Conservation (phyloP, 1,140 invertebrate species). For the Trypoxylus dichotomus region DNA sequence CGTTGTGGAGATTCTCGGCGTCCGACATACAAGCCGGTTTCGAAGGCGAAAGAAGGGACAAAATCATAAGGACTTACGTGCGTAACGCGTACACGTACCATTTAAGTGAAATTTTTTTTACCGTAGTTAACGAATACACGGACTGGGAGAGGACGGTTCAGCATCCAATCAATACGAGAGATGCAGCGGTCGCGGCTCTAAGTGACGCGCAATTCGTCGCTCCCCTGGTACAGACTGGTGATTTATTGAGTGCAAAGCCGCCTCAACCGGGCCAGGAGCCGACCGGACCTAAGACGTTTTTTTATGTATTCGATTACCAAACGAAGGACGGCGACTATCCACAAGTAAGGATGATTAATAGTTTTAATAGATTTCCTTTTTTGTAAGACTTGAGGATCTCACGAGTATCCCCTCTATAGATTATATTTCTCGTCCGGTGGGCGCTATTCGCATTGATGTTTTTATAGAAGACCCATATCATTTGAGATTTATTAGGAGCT, state of each 20-base stretch:
- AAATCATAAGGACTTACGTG: slow-evolving; percentile 90
- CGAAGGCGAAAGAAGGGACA: slow-evolving; percentile 83
- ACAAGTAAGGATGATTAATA: slow-evolving; percentile 60
- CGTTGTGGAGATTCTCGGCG: slow-evolving; percentile 78
- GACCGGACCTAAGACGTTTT: slow-evolving; percentile 72
- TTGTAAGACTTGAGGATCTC: background rate
- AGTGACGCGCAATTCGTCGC: slow-evolving; percentile 91
- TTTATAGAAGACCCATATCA: background rate
- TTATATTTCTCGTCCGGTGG: background rate
- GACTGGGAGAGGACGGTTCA: slow-evolving; percentile 93
- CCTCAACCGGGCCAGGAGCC: slow-evolving; percentile 55
- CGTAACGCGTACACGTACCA: slow-evolving; percentile 93
- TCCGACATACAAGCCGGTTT: slow-evolving; percentile 87
- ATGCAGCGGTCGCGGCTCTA: slow-evolving; percentile 88
- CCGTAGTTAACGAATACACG: slow-evolving; percentile 94
- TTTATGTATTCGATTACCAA: slow-evolving; percentile 93
- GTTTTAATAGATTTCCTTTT: slow-evolving; percentile 35
- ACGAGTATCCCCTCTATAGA: background rate
- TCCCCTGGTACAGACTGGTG: slow-evolving; percentile 80
- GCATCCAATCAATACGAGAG: slow-evolving; percentile 89
- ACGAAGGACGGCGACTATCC: slow-evolving; percentile 89
- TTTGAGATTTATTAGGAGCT: background rate
- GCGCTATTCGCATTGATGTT: background rate
- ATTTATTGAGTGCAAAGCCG: slow-evolving; percentile 66
- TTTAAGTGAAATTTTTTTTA: slow-evolving; percentile 95